Percentiles rank a stretch among this genome's conserved stretches.
Evolutionary conservation across 2,797 vertebrate genomes (phyloP).

Genomic region (Arctocebus calabarensis): DNA sequence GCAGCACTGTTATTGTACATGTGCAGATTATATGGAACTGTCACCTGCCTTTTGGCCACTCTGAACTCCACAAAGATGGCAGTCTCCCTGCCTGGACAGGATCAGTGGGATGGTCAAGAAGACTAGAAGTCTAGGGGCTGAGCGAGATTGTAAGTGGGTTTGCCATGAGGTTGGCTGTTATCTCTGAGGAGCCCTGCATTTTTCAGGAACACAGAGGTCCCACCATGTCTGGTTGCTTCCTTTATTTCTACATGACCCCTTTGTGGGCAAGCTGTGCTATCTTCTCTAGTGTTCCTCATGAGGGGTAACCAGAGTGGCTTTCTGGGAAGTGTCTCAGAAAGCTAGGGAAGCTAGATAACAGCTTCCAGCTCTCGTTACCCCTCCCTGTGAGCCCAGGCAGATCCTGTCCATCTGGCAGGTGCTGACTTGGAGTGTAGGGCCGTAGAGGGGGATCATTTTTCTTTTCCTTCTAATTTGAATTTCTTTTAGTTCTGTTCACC

Average conservation of each 20-base stretch:
- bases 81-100: neutral
- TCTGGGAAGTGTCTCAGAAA: neutral
- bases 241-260: neutral
- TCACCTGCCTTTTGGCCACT: neutral
- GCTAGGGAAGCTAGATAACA: neutral
- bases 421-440: neutral
- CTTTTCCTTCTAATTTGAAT: neutral
- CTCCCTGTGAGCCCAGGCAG: neutral
- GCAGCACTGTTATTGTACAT: neutral
- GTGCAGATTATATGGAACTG: neutral
- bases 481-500: neutral
- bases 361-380: neutral
- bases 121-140: neutral
- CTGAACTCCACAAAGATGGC: neutral
- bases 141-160: neutral
- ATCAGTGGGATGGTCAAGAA: neutral
- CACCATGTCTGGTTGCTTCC: neutral
- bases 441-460: neutral
- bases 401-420: neutral
- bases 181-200: neutral
- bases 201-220: neutral
- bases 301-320: neutral
- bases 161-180: neutral
- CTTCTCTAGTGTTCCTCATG: neutral
- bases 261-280: neutral